Base-by-base conservation (phyloP, 23 tunicate species). In the Oikopleura dioica region DNA sequence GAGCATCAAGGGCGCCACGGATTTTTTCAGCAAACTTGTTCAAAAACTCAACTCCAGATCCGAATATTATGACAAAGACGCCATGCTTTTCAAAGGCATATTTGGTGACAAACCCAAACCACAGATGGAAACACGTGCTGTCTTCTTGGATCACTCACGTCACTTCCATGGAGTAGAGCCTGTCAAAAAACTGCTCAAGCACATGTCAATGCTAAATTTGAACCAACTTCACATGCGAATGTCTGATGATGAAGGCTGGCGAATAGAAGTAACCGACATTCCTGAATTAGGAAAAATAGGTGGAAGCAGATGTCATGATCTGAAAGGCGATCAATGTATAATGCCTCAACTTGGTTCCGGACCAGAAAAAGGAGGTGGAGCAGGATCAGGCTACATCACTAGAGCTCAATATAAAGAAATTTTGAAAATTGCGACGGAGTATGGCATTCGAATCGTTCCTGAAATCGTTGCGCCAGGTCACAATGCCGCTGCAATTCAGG, bases 231-330 rank as follows among this genome's bases (percentile, higher is more conserved):
- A 92, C 38, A 77, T 92, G 36, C 94, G 83, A 51, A 68, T 92
- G 21, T 82, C 94, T 21, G 97, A 92, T 69, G 97, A 92, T 51
- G 97, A 92, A 78, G 97, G 97, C 1, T 92, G 97, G 97, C 78
- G 97, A 78, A n/a, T 92, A 0, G 80, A 86, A 68, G 79, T 92
- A 77, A 36, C 79, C 1, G 78, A 84, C 59, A 78, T 78, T 37
- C 87, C 92, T 1, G 83, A 86, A 44, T 82, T 92, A n/a, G 82
- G 85, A 16, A 24, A 68, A 35, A 77, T 86, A 5, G 97, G 87
- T 21, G 78, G 83, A 9, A 86, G 59, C 36, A 77, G 84, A 30
- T 78, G 81, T 77, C 75, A 44, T 58, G 81, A 69, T 30, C 63
- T 68, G 80, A 79, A 75, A 76, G 79, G 37, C 37, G 51, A 58